Conservation (phyloP, 2,797 vertebrate genomes). For the Adrianichthys oophorus region DNA sequence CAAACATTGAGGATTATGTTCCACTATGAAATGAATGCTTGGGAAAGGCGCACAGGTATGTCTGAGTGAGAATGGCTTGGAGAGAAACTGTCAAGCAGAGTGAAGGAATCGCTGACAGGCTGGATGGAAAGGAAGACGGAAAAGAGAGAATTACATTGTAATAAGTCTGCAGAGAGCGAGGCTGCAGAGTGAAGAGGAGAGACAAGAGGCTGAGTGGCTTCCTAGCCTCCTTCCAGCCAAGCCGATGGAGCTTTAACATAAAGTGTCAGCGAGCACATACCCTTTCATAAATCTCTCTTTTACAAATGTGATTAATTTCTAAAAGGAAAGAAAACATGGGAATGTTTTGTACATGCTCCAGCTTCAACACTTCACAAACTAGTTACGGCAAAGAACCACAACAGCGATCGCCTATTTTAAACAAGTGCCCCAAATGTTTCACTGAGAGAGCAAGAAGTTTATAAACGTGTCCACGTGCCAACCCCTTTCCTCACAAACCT, state of each 20-base stretch:
- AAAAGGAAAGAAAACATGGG: background rate
- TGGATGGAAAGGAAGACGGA: conserved; percentile 26
- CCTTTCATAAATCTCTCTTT: conserved; percentile 33
- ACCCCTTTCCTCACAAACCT: conserved; percentile 20
- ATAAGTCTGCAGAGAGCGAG: conserved; percentile 40
- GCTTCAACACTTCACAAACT: background rate
- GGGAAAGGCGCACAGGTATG: background rate
- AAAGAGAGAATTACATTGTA: conserved; percentile 45
- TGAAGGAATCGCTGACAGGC: conserved; percentile 30
- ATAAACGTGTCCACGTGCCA: conserved; percentile 11
- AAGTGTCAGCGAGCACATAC: conserved; percentile 26
- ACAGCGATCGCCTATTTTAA: conserved; percentile 5
- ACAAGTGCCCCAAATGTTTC: conserved; percentile 12
- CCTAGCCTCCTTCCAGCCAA: conserved; percentile 25
- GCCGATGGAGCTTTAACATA: conserved; percentile 26
- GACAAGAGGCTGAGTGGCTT: conserved; percentile 52
- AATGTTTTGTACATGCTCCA: background rate
- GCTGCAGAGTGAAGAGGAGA: conserved; percentile 44
- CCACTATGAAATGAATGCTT: conserved; percentile 53
- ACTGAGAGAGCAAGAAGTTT: conserved; percentile 12
- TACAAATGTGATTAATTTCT: conserved; percentile 14
- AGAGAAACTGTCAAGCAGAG: conserved; percentile 2
- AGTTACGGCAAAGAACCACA: background rate
- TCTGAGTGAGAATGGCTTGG: too few species aligned
- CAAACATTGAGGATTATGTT: conserved; percentile 36